Conservation (phyloP, 2,113 vertebrate species). For the Odocoileus hemionus region DNA sequence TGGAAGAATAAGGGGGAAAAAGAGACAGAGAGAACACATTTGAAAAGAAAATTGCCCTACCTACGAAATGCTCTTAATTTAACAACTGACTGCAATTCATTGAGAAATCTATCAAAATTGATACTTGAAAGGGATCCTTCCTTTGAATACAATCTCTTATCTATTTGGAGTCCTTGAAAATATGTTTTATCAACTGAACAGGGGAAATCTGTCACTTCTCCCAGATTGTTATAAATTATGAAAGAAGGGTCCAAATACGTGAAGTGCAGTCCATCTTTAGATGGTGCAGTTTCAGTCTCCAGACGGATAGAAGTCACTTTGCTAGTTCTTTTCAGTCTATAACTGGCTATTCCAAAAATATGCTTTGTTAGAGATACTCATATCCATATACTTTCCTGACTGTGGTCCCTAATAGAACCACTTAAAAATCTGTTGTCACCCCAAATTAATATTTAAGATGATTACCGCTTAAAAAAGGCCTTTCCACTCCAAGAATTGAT, state of each 20-base stretch:
- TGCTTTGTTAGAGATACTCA: not conserved
- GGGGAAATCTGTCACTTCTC: not conserved
- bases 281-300: not conserved
- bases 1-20: not conserved
- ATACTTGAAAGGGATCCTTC: conserved; percentile 31
- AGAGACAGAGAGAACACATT: not conserved
- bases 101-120: conserved; percentile 50
- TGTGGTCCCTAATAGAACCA: not conserved
- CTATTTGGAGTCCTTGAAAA: conserved; percentile 24
- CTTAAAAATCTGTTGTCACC: conserved; percentile 64
- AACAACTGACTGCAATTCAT: conserved; percentile 34
- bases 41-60: not conserved
- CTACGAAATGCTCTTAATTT: conserved; percentile 7
- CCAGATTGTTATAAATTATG: conserved; percentile 44
- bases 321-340: conserved; percentile 16
- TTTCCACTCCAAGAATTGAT: conserved; percentile 54
- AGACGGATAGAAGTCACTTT: conserved; percentile 28
- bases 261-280: not conserved
- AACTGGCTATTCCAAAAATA: conserved; percentile 26
- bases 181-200: not conserved
- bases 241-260: not conserved
- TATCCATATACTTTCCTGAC: not conserved
- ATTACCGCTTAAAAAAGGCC: conserved; percentile 62
- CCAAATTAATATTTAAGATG: conserved; percentile 65
- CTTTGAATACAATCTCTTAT: conserved; percentile 49